Conservation (phyloP, 2,113 vertebrate genomes). For the Bubo scandiacus region DNA sequence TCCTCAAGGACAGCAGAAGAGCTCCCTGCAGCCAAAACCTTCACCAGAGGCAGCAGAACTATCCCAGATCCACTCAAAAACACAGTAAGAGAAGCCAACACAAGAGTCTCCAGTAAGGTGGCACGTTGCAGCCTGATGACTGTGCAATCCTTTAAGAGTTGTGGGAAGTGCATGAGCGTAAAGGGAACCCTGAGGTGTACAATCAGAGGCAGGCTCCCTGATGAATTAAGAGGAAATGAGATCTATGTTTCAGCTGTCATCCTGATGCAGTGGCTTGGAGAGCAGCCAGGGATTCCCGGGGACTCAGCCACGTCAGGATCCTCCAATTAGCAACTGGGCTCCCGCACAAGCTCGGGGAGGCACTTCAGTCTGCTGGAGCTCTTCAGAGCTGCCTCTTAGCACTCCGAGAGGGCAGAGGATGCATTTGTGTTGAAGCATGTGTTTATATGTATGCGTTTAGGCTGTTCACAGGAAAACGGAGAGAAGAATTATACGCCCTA, state of each 20-base stretch:
- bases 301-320: neutral
- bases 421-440: neutral
- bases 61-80: neutral
- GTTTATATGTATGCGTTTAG: neutral
- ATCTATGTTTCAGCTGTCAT: neutral
- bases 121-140: neutral
- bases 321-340: neutral
- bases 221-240: neutral
- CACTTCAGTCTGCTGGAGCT: neutral
- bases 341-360: neutral
- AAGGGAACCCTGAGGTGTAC: neutral
- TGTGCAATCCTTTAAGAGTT: neutral
- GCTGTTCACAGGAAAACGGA: neutral
- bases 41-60: neutral
- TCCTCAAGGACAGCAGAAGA: neutral
- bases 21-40: neutral
- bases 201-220: neutral
- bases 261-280: neutral
- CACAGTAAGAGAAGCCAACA: neutral
- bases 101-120: neutral
- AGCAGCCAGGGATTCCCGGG: neutral
- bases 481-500: neutral
- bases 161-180: neutral
- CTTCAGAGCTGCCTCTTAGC: neutral
- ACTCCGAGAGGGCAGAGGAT: neutral